Base-by-base conservation (phyloP, 2,888 invertebrate genomes). In the Pachliopta kotzebuea region DNA sequence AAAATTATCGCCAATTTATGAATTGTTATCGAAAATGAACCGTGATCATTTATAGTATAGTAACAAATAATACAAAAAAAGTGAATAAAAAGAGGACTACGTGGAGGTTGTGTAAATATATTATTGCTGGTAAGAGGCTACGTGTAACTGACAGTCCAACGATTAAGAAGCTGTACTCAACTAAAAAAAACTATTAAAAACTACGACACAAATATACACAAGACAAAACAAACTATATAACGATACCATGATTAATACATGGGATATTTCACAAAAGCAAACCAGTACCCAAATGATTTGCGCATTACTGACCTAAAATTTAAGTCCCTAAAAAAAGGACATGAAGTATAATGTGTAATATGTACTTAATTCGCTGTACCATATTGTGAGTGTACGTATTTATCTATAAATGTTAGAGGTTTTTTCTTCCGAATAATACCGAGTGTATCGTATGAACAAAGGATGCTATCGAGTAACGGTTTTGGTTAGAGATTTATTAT, bases 161-260 rank as follows among this genome's bases (percentile, higher is more conserved):
- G 29, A 59, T 21, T 24, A n/a, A n/a, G n/a, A 26, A 42, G 54
- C 24, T 26, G 45, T 54, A 54, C 50, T 50, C 17, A 50, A 53
- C 14, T 26, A 29, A 56, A 42, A 37, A 53, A 21, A 37, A 57
- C 17, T 17, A 50, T 23, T 37, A 50, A 56, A 56, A 62, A 21
- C 26, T n/a, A 31, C 24, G 20, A 24, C 14, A 45, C 50, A 54
- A 53, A 63, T 23, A 53, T 14, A 53, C 85, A 86, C 85, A 86
- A 82, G 79, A 83, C 81, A 78, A 82, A 80, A 72, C 72, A 76
- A 73, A 71, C 67, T 75, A 73, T 72, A 76, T 80, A 75, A 74
- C 73, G 72, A 64, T 69, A 61, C 68, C 69, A 84, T 88, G 80
- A 86, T 86, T 87, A 83, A 87, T 85, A 79, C 74, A 87, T 78